phyloP scores from a whole-genome alignment of 2,888 invertebrate genomes.

The Mythimna lalbum region DNA sequence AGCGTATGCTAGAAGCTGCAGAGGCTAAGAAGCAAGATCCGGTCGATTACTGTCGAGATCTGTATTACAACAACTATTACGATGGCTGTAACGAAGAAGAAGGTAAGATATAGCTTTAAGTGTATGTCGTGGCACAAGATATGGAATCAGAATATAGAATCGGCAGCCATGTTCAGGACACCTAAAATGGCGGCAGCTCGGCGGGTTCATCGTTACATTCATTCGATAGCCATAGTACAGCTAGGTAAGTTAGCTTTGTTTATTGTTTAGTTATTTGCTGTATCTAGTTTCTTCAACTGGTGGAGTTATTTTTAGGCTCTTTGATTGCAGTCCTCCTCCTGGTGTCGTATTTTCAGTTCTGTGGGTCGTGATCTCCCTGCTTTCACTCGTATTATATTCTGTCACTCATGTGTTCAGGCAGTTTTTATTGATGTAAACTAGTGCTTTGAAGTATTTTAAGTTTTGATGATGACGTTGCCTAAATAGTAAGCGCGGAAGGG shows the following conservation, averaged over 20 bases:
- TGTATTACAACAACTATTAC: slow-evolving; percentile 20
- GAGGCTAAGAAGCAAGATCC: slow-evolving; percentile 29
- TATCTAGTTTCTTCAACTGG: neutral
- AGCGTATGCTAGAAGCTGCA: slow-evolving; percentile 23
- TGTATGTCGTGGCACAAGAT: neutral
- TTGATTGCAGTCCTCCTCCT: too few species aligned
- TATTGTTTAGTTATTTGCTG: neutral
- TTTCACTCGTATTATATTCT: too few species aligned
- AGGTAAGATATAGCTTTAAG: slow-evolving; percentile 26
- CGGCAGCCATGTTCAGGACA: neutral
- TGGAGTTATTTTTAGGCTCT: neutral
- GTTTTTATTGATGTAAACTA: too few species aligned
- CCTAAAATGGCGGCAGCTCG: neutral
- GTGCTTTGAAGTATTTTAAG: neutral
- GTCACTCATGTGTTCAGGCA: too few species aligned
- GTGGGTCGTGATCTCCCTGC: too few species aligned
- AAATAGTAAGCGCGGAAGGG: neutral
- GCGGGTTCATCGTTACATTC: neutral
- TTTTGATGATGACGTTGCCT: neutral
- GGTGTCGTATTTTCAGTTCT: too few species aligned
- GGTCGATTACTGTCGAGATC: slow-evolving; percentile 28
- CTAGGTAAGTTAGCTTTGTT: neutral
- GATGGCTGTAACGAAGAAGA: slow-evolving; percentile 42
- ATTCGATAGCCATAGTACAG: neutral
- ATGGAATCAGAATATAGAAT: too few species aligned